A percentile compares a stretch with the other conserved stretches of the same genome.
phyloP scores from a whole-genome alignment of 2,888 invertebrate genomes.

The Pyrocoelia pectoralis region DNA sequence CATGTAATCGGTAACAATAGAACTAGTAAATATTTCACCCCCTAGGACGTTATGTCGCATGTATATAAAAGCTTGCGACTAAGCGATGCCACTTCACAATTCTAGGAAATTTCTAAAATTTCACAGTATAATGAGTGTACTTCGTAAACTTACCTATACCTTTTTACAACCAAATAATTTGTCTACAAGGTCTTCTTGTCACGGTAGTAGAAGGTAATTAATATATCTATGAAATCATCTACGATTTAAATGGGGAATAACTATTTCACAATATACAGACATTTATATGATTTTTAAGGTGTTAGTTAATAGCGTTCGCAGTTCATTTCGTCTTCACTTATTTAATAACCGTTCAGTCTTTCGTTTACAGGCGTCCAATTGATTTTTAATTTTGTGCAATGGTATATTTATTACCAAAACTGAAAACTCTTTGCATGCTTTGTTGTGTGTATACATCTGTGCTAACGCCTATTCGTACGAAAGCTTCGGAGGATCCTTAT shows the following conservation, averaged over 20 bases:
- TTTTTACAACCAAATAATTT: conserved; percentile 16
- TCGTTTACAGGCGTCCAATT: too few species aligned
- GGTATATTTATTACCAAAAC: too few species aligned
- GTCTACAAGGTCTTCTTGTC: conserved; percentile 19
- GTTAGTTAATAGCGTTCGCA: too few species aligned
- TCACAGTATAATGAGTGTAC: conserved; percentile 28
- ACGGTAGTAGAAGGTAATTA: conserved; percentile 3
- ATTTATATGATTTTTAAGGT: too few species aligned
- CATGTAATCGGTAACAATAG: conserved; percentile 52
- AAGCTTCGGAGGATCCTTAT: too few species aligned
- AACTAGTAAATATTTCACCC: conserved; percentile 55
- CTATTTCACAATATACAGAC: too few species aligned
- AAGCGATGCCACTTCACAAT: conserved; percentile 31
- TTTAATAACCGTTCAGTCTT: too few species aligned
- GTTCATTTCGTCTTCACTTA: too few species aligned
- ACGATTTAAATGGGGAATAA: background rate
- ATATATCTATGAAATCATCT: background rate
- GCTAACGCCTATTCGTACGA: too few species aligned
- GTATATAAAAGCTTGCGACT: conserved; percentile 24
- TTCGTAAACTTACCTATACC: conserved; percentile 17
- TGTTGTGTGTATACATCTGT: too few species aligned
- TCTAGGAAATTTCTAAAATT: conserved; percentile 28
- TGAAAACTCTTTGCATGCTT: too few species aligned
- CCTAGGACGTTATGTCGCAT: conserved; percentile 27
- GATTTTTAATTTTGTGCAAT: too few species aligned